A percentile compares a stretch with the other conserved stretches of the same genome.
phyloP scores from a whole-genome alignment of 2,113 vertebrate genomes.

The Tringa solitaria region DNA sequence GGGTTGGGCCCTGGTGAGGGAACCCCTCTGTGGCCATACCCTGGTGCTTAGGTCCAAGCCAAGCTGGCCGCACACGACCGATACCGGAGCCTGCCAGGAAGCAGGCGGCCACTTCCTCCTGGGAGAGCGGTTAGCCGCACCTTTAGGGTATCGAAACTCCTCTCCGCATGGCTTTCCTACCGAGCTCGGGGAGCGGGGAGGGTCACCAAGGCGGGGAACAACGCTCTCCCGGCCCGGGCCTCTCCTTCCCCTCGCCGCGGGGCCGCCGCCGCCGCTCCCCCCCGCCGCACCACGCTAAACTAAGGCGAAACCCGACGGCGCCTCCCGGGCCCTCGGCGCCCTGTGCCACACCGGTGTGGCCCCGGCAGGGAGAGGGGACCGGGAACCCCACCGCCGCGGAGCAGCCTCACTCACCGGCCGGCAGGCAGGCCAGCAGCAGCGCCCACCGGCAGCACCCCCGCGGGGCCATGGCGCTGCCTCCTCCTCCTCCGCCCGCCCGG shows the following conservation, averaged over 20 bases:
- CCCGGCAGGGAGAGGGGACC: not conserved
- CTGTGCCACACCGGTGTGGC: not conserved
- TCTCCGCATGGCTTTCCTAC: not conserved
- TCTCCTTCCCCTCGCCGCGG: not conserved
- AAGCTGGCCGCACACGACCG: not conserved
- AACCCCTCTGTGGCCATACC: not conserved
- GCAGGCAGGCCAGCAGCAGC: conserved; percentile 67
- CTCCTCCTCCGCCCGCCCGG: not conserved
- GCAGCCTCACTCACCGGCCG: conserved; percentile 70
- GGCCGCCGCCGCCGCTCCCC: not conserved
- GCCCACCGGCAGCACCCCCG: not conserved
- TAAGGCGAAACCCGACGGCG: not conserved
- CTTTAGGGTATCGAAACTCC: not conserved
- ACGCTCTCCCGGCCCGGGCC: not conserved
- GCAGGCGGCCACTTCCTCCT: conserved; percentile 17
- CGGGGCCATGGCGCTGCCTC: conserved; percentile 43
- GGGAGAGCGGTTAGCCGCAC: not conserved
- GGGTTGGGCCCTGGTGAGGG: not conserved
- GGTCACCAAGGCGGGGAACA: too few relatives aligned
- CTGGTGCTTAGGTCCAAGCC: not conserved
- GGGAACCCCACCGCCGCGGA: not conserved
- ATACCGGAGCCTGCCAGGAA: not conserved
- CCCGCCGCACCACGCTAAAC: not conserved
- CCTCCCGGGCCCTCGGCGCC: not conserved
- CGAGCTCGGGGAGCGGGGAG: not conserved